phyloP scores from a whole-genome alignment of 2,113 vertebrate species.

The Xiphophorus couchianus region DNA sequence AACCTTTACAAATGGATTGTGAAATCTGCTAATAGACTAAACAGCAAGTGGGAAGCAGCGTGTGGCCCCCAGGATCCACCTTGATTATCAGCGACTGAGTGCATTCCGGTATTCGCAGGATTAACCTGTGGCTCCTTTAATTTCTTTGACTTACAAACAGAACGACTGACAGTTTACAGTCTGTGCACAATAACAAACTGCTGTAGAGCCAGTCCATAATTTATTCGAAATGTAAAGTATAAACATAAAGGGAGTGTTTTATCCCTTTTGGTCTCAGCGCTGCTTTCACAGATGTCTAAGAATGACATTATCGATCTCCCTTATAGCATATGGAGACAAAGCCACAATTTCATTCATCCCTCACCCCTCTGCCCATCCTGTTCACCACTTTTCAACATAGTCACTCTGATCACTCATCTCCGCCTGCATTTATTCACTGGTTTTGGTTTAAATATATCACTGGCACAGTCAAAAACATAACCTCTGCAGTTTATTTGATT shows the following conservation, averaged over 20 bases:
- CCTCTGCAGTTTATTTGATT: constrained; percentile 34
- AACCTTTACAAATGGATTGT: constrained; percentile 53
- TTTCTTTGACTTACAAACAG: constrained; percentile 42
- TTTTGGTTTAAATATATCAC: constrained; percentile 10
- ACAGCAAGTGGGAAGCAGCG: constrained; percentile 25
- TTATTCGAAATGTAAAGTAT: constrained; percentile 54
- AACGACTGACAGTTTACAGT: constrained; percentile 35
- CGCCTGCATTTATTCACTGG: constrained; percentile 22
- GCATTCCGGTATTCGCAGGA: constrained; percentile 47
- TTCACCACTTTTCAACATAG: constrained; percentile 15
- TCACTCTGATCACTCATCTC: constrained; percentile 45
- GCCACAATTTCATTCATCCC: constrained; percentile 16
- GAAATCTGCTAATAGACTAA: constrained; percentile 53
- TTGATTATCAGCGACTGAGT: constrained; percentile 34
- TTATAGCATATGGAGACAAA: constrained; percentile 36
- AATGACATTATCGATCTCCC: constrained; percentile 66
- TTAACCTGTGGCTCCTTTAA: constrained; percentile 54
- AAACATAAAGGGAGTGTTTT: constrained; percentile 43
- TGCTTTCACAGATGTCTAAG: constrained; percentile 71
- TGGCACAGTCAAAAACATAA: constrained; percentile 27
- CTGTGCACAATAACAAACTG: constrained; percentile 18
- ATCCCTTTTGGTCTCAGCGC: constrained; percentile 52
- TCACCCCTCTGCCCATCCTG: constrained; percentile 3
- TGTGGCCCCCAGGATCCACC: constrained; percentile 25
- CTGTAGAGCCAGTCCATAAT: constrained; percentile 22